phyloP scores from a whole-genome alignment of 2,113 vertebrate genomes.

The Pampusana beccarii region DNA sequence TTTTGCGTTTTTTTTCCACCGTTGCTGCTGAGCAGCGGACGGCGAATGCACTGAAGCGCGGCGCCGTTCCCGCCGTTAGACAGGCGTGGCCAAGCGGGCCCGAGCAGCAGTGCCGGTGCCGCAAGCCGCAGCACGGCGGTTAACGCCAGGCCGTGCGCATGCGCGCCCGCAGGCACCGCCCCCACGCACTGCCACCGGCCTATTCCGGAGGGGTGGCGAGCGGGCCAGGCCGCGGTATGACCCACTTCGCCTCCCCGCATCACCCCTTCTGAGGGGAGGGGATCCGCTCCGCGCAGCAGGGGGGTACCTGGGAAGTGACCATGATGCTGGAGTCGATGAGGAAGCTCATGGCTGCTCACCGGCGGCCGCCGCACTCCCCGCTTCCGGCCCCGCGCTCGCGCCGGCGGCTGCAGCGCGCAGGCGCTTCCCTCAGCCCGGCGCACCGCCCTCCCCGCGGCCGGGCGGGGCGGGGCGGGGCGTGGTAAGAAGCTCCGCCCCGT shows the following conservation, averaged over 20 bases:
- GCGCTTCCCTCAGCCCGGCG: not conserved
- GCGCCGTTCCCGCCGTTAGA: not conserved
- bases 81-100: too few relatives aligned
- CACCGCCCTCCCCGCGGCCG: rapidly evolving
- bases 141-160: not conserved
- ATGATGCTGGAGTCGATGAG: constrained; percentile 92
- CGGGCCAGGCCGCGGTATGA: rapidly evolving
- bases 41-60: rapidly evolving
- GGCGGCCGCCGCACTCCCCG: too few relatives aligned
- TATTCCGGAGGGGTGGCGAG: not conserved
- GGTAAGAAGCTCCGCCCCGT: not conserved
- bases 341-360: constrained; percentile 85
- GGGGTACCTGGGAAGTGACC: constrained; percentile 91
- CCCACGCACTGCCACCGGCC: too few relatives aligned
- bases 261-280: not conserved
- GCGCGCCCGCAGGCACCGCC: not conserved
- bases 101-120: too few relatives aligned
- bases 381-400: not conserved
- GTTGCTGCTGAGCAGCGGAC: not conserved
- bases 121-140: too few relatives aligned
- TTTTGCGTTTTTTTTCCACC: rapidly evolving
- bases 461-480: not conserved
- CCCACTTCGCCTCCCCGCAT: too few relatives aligned
- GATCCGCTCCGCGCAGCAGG: not conserved
- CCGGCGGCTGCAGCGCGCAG: not conserved